These are phyloP conservation scores for Montipora foliosa DNA, from an alignment of 64 coral and sea anemone species.

Conservation along the genomic window DNA sequence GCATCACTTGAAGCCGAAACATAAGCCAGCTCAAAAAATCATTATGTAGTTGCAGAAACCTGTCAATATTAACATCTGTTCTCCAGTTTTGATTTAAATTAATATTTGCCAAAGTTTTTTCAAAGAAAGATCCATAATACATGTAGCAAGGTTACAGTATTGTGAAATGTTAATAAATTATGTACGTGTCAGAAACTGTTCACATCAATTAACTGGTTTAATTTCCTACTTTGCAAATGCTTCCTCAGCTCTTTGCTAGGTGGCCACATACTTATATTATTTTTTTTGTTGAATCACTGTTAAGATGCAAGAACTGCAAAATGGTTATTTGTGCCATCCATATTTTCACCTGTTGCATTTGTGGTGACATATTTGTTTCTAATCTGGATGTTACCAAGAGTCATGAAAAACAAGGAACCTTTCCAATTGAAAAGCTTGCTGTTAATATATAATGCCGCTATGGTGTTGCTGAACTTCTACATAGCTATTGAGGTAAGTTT, in stretches of 20 bases:
- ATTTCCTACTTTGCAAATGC: neutral
- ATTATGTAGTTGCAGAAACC: too few species aligned
- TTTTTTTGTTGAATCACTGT: neutral
- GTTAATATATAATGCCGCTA: conserved; percentile 71
- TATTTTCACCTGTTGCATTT: neutral
- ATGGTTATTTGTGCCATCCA: conserved; percentile 76
- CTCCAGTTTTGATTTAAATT: too few species aligned
- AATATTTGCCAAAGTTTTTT: too few species aligned
- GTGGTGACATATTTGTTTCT: conserved; percentile 56
- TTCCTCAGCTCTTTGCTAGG: neutral
- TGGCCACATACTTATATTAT: too few species aligned
- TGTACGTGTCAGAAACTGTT: too few species aligned
- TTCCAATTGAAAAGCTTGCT: conserved; percentile 56
- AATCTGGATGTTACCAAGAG: conserved; percentile 55
- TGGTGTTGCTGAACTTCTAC: conserved; percentile 81
- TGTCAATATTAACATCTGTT: too few species aligned
- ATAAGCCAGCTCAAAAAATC: too few species aligned
- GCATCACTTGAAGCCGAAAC: too few species aligned
- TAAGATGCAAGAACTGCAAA: conserved; percentile 73
- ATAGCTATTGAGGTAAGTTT: conserved; percentile 76
- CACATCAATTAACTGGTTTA: too few species aligned
- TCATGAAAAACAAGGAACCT: conserved; percentile 79
- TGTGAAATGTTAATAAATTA: too few species aligned
- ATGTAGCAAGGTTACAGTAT: too few species aligned
- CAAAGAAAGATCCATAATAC: too few species aligned